These are phyloP conservation scores for Mactra quadrangularis DNA, from an alignment of 1,140 invertebrate species.

Conservation along the genomic window DNA sequence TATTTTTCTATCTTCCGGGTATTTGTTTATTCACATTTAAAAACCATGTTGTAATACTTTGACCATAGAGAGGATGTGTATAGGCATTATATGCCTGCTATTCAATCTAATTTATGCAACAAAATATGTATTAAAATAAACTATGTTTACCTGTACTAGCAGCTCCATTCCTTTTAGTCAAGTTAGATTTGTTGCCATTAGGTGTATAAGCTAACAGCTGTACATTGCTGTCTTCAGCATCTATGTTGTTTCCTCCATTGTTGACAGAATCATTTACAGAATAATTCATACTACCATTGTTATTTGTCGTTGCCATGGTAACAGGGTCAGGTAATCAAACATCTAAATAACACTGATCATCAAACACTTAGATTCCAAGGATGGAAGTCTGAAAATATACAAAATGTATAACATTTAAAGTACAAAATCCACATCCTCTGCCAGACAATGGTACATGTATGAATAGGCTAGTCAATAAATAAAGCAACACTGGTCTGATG, in stretches of 20 bases:
- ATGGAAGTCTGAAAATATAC: no score
- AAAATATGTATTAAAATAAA: neutral
- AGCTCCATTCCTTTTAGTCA: slow-evolving; percentile 19
- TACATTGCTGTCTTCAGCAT: slow-evolving; percentile 3
- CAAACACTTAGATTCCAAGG: no score
- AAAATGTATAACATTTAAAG: no score
- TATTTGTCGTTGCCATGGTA: slow-evolving; percentile 13
- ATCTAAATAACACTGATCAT: no score
- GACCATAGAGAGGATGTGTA: neutral
- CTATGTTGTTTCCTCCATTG: neutral
- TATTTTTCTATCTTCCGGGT: neutral
- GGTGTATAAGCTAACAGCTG: slow-evolving; percentile 14
- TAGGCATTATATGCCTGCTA: neutral
- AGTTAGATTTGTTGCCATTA: slow-evolving; percentile 1
- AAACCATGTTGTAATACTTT: neutral
- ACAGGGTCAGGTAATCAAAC: no score
- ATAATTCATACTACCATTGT: slow-evolving; percentile 14
- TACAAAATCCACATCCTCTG: no score
- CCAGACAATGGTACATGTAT: no score
- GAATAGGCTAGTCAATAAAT: no score
- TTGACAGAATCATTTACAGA: slow-evolving; percentile 2
- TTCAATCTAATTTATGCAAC: neutral
- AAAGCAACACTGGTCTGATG: no score
- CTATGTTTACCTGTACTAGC: slow-evolving; percentile 2
- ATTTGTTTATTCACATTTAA: neutral